Evolutionary conservation across 2,113 vertebrate species (phyloP).

Genomic region (Muntiacus reevesi): DNA sequence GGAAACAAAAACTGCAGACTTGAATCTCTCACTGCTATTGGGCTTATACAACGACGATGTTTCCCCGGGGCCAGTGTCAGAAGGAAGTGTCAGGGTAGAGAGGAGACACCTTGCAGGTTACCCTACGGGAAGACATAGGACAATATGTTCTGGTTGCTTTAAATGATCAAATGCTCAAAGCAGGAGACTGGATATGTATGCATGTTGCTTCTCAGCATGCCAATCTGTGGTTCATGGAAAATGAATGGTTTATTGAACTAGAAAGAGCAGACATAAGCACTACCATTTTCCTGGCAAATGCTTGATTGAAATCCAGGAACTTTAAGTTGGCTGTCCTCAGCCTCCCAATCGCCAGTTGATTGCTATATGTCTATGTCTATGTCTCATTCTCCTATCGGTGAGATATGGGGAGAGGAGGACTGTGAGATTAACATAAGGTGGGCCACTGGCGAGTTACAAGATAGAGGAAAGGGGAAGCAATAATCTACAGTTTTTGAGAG

Average conservation of each 20-base stretch:
- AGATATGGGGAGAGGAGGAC: neutral
- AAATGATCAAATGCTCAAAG: neutral
- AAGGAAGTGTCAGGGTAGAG: neutral
- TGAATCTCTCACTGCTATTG: neutral
- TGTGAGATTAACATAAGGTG: neutral
- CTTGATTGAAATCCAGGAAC: neutral
- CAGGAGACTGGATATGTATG: neutral
- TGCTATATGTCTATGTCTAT: neutral
- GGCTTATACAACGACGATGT: neutral
- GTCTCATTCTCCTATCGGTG: neutral
- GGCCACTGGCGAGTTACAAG: neutral
- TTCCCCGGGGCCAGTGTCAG: neutral
- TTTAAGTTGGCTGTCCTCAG: neutral
- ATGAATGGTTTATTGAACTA: neutral
- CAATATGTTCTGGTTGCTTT: neutral
- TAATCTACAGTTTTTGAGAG: neutral
- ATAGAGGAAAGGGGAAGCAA: neutral
- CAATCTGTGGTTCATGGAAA: neutral
- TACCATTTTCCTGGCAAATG: neutral
- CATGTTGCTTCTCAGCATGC: neutral
- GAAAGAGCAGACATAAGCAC: neutral
- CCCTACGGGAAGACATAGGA: neutral
- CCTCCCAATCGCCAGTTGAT: neutral
- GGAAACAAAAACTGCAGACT: neutral
- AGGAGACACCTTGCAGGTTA: neutral